phyloP scores from a whole-genome alignment of 2,888 invertebrate genomes.

The Synanthedon vespiformis region DNA sequence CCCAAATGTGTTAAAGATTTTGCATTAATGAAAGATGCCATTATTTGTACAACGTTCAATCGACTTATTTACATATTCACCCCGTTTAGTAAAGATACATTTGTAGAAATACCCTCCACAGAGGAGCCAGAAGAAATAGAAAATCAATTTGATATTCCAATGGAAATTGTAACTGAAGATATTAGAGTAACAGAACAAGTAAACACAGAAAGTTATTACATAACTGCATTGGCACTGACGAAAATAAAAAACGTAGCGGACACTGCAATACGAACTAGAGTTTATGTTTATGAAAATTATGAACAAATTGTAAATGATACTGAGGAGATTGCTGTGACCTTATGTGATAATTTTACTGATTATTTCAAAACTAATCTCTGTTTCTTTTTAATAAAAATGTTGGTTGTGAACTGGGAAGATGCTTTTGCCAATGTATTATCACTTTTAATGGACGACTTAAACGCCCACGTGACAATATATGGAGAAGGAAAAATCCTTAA shows the following conservation, averaged over 20 bases:
- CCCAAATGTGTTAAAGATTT: constrained; percentile 43
- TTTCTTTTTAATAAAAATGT: constrained; percentile 30
- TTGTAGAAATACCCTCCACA: constrained; percentile 14
- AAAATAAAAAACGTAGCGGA: constrained; percentile 43
- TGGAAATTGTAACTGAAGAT: too few relatives aligned
- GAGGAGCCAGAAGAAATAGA: constrained; percentile 22
- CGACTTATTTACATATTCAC: constrained; percentile 38
- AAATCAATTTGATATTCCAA: too few relatives aligned
- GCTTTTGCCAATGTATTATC: constrained; percentile 24
- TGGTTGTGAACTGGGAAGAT: constrained; percentile 18
- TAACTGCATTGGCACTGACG: constrained; percentile 40
- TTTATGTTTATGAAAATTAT: constrained; percentile 36
- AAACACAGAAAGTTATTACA: constrained; percentile 31
- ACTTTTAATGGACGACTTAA: constrained; percentile 25
- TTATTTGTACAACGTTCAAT: constrained; percentile 44
- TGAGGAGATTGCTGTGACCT: constrained; percentile 12
- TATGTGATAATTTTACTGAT: constrained; percentile 31
- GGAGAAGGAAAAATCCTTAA: constrained; percentile 22
- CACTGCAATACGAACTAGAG: constrained; percentile 22
- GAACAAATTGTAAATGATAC: constrained; percentile 28
- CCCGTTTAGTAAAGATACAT: constrained; percentile 24
- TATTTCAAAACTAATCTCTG: constrained; percentile 30
- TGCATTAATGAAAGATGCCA: constrained; percentile 22
- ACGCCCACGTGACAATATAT: constrained; percentile 34
- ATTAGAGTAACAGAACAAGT: constrained; percentile 4